Evolutionary conservation across 2,797 vertebrate genomes (phyloP).

Genomic region (Myripristis murdjan): DNA sequence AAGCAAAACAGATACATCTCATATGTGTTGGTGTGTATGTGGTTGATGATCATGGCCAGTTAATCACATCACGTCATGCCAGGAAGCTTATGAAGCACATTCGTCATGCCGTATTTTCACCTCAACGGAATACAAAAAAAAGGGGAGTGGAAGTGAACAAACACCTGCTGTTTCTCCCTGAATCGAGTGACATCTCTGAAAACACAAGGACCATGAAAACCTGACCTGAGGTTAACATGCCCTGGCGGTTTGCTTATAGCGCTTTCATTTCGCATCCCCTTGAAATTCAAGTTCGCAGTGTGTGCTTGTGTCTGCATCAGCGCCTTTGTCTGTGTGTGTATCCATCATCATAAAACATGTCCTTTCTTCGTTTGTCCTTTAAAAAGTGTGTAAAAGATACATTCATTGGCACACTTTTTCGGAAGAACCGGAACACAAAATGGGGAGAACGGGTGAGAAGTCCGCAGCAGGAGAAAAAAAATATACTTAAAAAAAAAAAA

Average conservation of each 20-base stretch:
- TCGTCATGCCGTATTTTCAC: conserved; percentile 1
- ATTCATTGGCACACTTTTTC: not conserved
- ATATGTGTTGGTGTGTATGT: too few species aligned
- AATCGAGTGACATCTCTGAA: not conserved
- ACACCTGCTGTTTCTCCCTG: not conserved
- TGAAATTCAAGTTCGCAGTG: not conserved
- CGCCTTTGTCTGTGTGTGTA: conserved; percentile 20
- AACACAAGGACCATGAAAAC: not conserved
- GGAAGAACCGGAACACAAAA: not conserved
- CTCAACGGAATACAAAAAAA: not conserved
- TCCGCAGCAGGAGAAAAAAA: not conserved
- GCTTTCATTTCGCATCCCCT: not conserved
- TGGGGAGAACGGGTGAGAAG: not conserved
- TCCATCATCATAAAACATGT: not conserved
- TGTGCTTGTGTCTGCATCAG: conserved; percentile 18
- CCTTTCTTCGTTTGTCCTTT: not conserved
- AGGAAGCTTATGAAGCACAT: conserved; percentile 9
- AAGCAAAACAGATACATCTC: not conserved
- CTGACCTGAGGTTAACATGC: not conserved
- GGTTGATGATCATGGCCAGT: not conserved
- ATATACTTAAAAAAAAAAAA: not conserved
- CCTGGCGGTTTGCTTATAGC: not conserved
- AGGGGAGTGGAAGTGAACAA: not conserved
- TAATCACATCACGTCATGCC: conserved; percentile 3
- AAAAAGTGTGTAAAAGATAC: not conserved